Evolutionary conservation across 2,888 invertebrate genomes (phyloP).

Genomic region (Drosophila anomalata): DNA sequence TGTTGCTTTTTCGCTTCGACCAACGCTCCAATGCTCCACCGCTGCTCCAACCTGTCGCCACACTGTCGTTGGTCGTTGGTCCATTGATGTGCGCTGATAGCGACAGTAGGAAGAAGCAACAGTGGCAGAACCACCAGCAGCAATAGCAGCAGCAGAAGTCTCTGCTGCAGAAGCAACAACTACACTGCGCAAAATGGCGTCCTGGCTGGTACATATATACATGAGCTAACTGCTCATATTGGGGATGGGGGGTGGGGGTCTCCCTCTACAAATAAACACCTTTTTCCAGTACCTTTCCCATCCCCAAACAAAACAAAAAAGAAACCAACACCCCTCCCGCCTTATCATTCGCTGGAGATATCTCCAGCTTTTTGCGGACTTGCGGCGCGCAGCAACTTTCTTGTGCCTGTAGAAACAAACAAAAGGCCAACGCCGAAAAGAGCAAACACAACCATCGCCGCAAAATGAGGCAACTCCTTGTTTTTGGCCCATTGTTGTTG

Average conservation of each 20-base stretch:
- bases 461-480: constrained; percentile 38
- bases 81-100: constrained; percentile 79
- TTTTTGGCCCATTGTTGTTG: constrained; percentile 18
- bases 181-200: constrained; percentile 63
- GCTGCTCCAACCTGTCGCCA: constrained; percentile 55
- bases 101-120: constrained; percentile 46
- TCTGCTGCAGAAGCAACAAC: constrained; percentile 5
- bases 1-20: constrained; percentile 64
- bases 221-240: background rate
- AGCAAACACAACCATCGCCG: constrained; percentile 14
- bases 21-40: constrained; percentile 34
- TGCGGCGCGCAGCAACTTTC: constrained; percentile 68
- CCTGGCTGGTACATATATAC: constrained; percentile 21
- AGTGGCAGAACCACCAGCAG: constrained; percentile 48
- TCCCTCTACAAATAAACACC: background rate
- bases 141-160: constrained; percentile 25
- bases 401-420: constrained; percentile 63
- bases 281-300: constrained; percentile 1
- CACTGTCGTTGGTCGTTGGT: constrained; percentile 67
- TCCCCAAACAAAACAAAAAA: background rate
- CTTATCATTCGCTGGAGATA: constrained; percentile 43
- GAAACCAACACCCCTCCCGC: background rate
- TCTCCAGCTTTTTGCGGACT: constrained; percentile 27
- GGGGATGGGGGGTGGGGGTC: background rate
- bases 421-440: constrained; percentile 37